Conservation (phyloP, 2,888 invertebrate genomes). For the Trichacis sp. region DNA sequence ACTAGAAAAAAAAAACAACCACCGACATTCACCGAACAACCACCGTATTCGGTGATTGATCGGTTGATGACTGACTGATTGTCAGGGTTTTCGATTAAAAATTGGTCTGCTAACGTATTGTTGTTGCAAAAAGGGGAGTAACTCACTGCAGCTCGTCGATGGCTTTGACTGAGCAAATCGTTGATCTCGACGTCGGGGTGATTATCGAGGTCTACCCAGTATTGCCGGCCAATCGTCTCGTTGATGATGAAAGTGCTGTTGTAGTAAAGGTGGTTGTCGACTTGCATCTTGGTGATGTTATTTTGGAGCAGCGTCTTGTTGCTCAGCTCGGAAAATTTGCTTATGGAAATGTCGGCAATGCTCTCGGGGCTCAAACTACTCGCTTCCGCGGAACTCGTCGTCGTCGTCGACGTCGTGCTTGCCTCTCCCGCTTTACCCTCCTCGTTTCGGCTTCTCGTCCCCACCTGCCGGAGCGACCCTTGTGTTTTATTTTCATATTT, state of each 20-base stretch:
- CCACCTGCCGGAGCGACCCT: no score
- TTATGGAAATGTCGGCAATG: constrained; percentile 61
- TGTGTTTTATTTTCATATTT: no score
- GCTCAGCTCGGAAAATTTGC: constrained; percentile 62
- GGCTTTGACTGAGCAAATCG: constrained; percentile 82
- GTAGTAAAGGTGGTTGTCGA: constrained; percentile 85
- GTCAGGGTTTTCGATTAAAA: no score
- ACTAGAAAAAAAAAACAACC: no score
- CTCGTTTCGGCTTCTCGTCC: no score
- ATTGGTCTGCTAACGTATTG: no score
- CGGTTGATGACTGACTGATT: no score
- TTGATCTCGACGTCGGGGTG: constrained; percentile 75
- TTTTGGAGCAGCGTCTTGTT: constrained; percentile 69
- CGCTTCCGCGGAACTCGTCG: constrained; percentile 2
- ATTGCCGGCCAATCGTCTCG: constrained; percentile 72
- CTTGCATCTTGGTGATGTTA: constrained; percentile 68
- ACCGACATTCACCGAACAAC: no score
- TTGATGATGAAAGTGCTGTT: constrained; percentile 80
- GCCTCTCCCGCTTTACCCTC: no score
- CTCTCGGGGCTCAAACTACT: constrained; percentile 39
- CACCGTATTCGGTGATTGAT: no score
- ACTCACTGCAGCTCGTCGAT: constrained; percentile 87
- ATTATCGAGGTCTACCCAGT: constrained; percentile 80
- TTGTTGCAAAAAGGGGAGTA: no score
- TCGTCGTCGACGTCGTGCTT: neutral